phyloP scores from a whole-genome alignment of 2,113 vertebrate species.

The Puntigrus tetrazona region DNA sequence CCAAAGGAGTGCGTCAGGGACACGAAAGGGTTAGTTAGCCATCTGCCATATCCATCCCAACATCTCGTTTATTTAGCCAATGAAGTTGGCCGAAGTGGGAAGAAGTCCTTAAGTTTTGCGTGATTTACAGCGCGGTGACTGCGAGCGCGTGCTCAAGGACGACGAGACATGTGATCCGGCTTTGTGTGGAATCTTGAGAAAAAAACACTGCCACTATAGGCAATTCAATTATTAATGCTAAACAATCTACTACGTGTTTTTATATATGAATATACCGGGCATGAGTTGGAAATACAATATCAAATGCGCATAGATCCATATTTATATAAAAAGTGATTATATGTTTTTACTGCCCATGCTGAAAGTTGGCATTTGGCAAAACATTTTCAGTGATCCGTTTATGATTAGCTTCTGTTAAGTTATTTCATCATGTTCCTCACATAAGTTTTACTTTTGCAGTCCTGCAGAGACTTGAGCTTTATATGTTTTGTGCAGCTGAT shows the following conservation, averaged over 20 bases:
- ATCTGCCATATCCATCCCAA: slow-evolving; percentile 29
- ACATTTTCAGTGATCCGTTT: too few relatives aligned
- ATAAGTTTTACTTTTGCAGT: background rate
- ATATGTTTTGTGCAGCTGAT: background rate
- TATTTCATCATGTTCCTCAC: too few relatives aligned
- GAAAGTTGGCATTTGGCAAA: too few relatives aligned
- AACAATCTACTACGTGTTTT: background rate
- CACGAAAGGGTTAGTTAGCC: slow-evolving; percentile 18
- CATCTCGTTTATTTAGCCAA: slow-evolving; percentile 13
- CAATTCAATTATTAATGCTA: background rate
- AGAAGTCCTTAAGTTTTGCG: background rate
- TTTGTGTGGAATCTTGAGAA: background rate
- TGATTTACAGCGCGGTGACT: background rate
- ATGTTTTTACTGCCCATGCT: too few relatives aligned
- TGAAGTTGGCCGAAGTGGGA: slow-evolving; percentile 24
- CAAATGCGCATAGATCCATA: background rate
- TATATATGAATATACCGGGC: background rate
- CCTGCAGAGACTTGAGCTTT: background rate
- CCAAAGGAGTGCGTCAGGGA: slow-evolving; percentile 21
- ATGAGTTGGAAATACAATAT: background rate
- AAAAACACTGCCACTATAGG: background rate
- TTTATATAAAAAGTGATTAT: too few relatives aligned
- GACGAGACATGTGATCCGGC: background rate
- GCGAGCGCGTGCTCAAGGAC: background rate
- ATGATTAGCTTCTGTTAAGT: too few relatives aligned